A percentile compares a stretch with the other conserved stretches of the same genome.
These are phyloP conservation scores for Vicugna pacos DNA, from an alignment of 2,113 vertebrate species.

Conservation along the genomic window DNA sequence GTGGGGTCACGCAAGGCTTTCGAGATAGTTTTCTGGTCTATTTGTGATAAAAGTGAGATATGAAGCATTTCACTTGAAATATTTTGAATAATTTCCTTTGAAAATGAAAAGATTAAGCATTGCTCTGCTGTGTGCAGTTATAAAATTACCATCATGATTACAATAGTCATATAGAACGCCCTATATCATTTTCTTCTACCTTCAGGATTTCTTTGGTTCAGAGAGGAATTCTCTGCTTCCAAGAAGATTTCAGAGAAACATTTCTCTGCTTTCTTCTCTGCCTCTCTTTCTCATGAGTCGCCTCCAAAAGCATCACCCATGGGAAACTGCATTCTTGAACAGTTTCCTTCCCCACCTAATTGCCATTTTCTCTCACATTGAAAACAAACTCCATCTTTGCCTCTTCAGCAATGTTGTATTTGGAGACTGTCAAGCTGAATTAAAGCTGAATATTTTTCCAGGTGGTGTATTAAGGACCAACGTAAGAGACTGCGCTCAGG, in stretches of 20 bases:
- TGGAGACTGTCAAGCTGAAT: conserved; percentile 55
- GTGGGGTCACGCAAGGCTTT: background rate
- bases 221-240: background rate
- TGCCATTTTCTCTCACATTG: background rate
- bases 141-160: background rate
- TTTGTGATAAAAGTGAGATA: background rate
- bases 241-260: conserved; percentile 33
- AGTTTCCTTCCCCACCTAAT: conserved; percentile 44
- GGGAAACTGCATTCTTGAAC: conserved; percentile 34
- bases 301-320: background rate
- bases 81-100: background rate
- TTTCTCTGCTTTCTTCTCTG: background rate
- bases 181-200: background rate
- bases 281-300: conserved; percentile 44
- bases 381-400: background rate
- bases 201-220: background rate
- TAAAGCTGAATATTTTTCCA: conserved; percentile 66
- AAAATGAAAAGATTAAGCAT: background rate
- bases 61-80: background rate
- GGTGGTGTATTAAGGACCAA: conserved; percentile 35
- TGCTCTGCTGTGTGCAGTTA: background rate
- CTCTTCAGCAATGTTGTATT: conserved; percentile 24
- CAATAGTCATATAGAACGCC: background rate
- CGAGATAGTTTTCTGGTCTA: background rate
- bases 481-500: background rate